Conservation (phyloP, 1,140 invertebrate species). For the Acyrthosiphon pisum region DNA sequence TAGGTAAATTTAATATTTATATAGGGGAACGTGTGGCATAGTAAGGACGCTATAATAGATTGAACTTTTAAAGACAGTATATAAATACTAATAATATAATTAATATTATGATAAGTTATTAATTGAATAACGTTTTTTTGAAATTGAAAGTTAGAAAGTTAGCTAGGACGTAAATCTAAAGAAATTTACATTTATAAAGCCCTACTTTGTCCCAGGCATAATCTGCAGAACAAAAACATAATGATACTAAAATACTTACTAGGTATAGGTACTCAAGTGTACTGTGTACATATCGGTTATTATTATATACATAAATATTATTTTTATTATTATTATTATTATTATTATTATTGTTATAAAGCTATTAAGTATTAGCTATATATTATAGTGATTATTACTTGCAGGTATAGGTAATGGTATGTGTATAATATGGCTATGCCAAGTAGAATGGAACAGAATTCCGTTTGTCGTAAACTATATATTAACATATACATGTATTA, state of each 20-base stretch:
- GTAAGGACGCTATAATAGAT: too few species aligned
- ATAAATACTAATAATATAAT: too few species aligned
- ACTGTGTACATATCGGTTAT: background rate
- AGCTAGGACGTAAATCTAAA: background rate
- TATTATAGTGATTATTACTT: background rate
- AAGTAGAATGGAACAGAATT: slow-evolving; percentile 25
- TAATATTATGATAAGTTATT: too few species aligned
- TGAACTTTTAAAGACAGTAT: too few species aligned
- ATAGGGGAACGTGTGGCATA: too few species aligned
- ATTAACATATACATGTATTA: background rate
- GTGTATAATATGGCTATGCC: background rate
- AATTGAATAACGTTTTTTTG: too few species aligned
- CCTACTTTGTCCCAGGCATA: background rate
- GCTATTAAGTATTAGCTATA: background rate
- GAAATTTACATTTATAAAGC: background rate
- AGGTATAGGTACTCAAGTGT: background rate
- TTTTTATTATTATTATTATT: background rate
- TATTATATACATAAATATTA: background rate
- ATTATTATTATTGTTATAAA: background rate
- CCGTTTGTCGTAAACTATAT: background rate
- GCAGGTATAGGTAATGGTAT: background rate
- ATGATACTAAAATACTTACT: background rate
- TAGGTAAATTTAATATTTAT: too few species aligned
- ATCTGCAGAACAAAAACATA: background rate
- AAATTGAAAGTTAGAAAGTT: too few species aligned